These are phyloP conservation scores for Phasianus colchicus DNA, from an alignment of 2,113 vertebrate genomes.

Conservation along the genomic window DNA sequence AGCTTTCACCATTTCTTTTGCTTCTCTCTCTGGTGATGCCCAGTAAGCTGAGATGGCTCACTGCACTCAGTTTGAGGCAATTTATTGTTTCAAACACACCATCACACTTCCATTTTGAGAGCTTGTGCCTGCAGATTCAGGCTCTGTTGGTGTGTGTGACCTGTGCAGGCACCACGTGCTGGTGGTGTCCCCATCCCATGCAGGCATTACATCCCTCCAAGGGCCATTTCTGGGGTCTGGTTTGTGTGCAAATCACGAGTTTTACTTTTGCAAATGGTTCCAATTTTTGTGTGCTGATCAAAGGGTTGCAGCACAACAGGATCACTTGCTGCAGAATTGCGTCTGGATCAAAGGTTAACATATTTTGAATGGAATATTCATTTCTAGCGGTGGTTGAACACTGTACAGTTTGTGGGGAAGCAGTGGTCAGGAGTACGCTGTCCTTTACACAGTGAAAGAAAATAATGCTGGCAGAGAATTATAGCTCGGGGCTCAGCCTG, in stretches of 20 bases:
- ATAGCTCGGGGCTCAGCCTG: not conserved
- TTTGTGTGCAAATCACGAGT: conserved; percentile 51
- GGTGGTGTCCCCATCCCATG: not conserved
- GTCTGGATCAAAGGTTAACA: conserved; percentile 70
- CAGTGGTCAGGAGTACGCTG: not conserved
- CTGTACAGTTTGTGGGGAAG: not conserved
- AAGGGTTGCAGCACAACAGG: conserved; percentile 47
- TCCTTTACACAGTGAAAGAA: not conserved
- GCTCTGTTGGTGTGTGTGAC: not conserved
- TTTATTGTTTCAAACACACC: not conserved
- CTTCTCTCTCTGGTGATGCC: fast-evolving
- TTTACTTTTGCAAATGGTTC: conserved; percentile 69
- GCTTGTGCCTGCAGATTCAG: not conserved
- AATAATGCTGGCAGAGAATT: not conserved
- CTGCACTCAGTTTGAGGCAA: not conserved
- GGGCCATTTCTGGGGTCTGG: conserved; percentile 35
- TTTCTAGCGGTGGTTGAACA: conserved; percentile 30
- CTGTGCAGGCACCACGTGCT: fast-evolving
- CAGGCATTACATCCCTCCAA: not conserved
- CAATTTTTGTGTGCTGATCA: conserved; percentile 70
- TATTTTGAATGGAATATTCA: conserved; percentile 64
- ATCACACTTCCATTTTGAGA: not conserved
- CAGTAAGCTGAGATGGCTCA: not conserved
- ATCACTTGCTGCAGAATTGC: conserved; percentile 58
- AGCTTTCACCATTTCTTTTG: not conserved